A percentile compares a stretch with the other conserved stretches of the same genome.
Evolutionary conservation across 2,113 vertebrate species (phyloP).

Genomic region (Sorex araneus): DNA sequence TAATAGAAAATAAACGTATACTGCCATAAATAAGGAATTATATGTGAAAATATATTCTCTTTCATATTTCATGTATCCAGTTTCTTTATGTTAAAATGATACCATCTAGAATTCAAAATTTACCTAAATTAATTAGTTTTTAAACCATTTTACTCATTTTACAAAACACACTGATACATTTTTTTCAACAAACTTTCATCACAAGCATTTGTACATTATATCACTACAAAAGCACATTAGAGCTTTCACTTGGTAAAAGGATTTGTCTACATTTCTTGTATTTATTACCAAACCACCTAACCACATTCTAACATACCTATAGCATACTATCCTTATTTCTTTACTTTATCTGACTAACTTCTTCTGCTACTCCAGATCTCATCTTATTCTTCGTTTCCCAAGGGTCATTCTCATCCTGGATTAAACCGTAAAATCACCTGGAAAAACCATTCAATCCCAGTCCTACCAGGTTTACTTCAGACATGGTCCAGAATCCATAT

Average conservation of each 20-base stretch:
- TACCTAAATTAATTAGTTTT: constrained; percentile 33
- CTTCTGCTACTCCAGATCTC: not conserved
- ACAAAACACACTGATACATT: not conserved
- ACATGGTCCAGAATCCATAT: not conserved
- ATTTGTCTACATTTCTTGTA: not conserved
- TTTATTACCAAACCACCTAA: not conserved
- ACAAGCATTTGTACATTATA: not conserved
- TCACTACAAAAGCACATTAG: not conserved
- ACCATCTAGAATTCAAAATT: constrained; percentile 13
- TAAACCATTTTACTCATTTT: not conserved
- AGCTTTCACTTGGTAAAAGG: not conserved
- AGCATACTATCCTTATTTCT: not conserved
- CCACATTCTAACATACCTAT: not conserved
- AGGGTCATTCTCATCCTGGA: not conserved
- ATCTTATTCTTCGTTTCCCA: not conserved
- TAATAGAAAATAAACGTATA: constrained; percentile 33
- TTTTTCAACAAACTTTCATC: not conserved
- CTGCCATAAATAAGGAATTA: not conserved
- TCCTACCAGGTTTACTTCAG: not conserved
- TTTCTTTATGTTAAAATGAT: constrained; percentile 30
- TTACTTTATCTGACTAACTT: not conserved
- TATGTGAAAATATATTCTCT: not conserved
- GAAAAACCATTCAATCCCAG: not conserved
- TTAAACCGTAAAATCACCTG: not conserved
- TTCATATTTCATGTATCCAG: constrained; percentile 4